Evolutionary conservation across 2,113 vertebrate genomes (phyloP).

Genomic region (Mixornis gularis): DNA sequence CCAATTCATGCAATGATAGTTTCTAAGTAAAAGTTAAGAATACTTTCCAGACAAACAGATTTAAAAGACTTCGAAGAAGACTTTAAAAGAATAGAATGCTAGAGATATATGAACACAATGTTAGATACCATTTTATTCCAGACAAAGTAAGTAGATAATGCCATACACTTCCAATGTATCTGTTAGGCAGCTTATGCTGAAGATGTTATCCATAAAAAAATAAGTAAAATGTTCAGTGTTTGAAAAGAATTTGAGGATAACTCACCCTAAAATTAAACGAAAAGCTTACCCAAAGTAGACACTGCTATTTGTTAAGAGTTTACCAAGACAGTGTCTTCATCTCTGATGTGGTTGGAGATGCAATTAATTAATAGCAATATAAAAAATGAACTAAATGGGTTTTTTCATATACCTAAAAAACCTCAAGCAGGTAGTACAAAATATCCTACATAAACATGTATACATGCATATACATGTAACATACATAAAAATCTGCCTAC

Average conservation of each 20-base stretch:
- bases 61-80: neutral
- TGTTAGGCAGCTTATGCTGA: neutral
- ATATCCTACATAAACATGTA: neutral
- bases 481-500: neutral
- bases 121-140: neutral
- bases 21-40: neutral
- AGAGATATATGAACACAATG: neutral
- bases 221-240: neutral
- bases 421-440: neutral
- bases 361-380: neutral
- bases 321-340: neutral
- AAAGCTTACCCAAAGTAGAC: neutral
- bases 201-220: neutral
- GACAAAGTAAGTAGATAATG: neutral
- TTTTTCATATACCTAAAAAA: neutral
- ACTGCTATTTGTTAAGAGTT: neutral
- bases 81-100: too few species aligned
- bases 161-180: neutral
- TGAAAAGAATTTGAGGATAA: neutral
- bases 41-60: neutral
- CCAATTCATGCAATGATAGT: neutral
- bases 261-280: neutral
- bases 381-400: neutral
- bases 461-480: neutral
- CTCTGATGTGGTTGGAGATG: neutral